Evolutionary conservation across 1,140 invertebrate species (phyloP).

Genomic region (Adoxophyes honmai): DNA sequence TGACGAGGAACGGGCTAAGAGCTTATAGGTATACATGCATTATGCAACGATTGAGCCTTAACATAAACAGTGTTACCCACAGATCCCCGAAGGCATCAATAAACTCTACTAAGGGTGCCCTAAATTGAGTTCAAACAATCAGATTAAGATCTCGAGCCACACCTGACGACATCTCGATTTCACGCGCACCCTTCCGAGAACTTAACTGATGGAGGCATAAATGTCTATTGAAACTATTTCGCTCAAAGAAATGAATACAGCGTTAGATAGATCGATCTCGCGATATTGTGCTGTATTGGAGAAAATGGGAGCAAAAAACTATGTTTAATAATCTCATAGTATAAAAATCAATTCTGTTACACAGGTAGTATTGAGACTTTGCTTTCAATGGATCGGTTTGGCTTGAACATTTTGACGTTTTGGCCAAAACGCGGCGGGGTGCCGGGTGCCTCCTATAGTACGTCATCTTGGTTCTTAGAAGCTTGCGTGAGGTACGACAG

Average conservation of each 20-base stretch:
- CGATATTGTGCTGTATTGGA: conserved; percentile 46
- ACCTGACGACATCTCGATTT: conserved; percentile 51
- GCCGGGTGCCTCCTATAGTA: conserved; percentile 43
- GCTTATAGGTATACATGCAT: too few relatives aligned
- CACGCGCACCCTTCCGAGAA: conserved; percentile 51
- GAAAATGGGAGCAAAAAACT: conserved; percentile 10
- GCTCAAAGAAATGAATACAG: conserved; percentile 35
- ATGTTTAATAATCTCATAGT: too few relatives aligned
- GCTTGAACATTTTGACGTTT: conserved; percentile 71
- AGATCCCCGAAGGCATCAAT: neutral
- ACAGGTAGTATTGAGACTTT: conserved; percentile 17
- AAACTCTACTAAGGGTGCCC: conserved; percentile 8
- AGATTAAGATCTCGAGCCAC: conserved; percentile 42
- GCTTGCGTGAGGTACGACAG: conserved; percentile 47
- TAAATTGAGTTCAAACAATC: conserved; percentile 28
- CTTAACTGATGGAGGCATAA: conserved; percentile 37
- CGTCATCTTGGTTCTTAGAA: conserved; percentile 52
- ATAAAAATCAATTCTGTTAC: conserved; percentile 18
- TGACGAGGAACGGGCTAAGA: too few relatives aligned
- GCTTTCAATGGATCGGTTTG: conserved; percentile 53
- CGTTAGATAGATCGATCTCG: conserved; percentile 42
- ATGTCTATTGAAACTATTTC: conserved; percentile 50
- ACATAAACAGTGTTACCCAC: too few relatives aligned
- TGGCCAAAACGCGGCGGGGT: conserved; percentile 64
- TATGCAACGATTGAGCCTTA: too few relatives aligned